Evolutionary conservation across 2,113 vertebrate genomes (phyloP).

Genomic region (Xiphophorus hellerii): DNA sequence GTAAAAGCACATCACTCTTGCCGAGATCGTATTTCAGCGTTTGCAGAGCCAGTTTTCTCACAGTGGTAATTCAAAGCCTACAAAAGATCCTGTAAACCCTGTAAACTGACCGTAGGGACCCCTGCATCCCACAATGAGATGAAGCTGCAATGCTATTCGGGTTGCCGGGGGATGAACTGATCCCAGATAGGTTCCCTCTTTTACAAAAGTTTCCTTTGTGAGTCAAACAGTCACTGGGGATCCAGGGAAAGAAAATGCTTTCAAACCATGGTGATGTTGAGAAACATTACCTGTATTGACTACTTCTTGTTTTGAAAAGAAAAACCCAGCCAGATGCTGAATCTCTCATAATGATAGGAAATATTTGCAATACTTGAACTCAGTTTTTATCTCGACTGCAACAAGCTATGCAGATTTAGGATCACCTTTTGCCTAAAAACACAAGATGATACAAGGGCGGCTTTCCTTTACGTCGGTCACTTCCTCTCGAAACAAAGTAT

Average conservation of each 20-base stretch:
- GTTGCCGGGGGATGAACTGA: conserved; percentile 35
- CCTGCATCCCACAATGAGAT: conserved; percentile 55
- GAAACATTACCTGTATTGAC: conserved; percentile 34
- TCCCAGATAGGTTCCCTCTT: conserved; percentile 67
- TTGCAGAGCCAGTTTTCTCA: conserved; percentile 63
- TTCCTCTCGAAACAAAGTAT: conserved; percentile 76
- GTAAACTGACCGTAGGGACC: conserved; percentile 67
- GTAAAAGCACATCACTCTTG: conserved; percentile 26
- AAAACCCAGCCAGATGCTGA: conserved; percentile 42
- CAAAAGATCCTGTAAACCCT: conserved; percentile 58
- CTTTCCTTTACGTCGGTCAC: conserved; percentile 63
- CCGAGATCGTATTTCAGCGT: conserved; percentile 52
- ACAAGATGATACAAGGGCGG: conserved; percentile 51
- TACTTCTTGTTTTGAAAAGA: conserved; percentile 19
- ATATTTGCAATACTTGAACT: conserved; percentile 11
- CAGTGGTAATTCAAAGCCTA: conserved; percentile 54
- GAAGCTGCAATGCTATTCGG: conserved; percentile 40
- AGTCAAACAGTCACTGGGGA: conserved; percentile 50
- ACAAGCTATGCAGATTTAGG: conserved; percentile 13
- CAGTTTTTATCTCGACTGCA: background rate
- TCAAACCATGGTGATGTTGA: conserved; percentile 38
- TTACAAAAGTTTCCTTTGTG: conserved; percentile 77
- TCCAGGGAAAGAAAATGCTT: conserved; percentile 44
- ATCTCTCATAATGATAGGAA: conserved; percentile 3
- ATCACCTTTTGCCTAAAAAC: conserved; percentile 21